Evolutionary conservation across 1,140 invertebrate genomes (phyloP).

Genomic region (Brachionus koreanus): DNA sequence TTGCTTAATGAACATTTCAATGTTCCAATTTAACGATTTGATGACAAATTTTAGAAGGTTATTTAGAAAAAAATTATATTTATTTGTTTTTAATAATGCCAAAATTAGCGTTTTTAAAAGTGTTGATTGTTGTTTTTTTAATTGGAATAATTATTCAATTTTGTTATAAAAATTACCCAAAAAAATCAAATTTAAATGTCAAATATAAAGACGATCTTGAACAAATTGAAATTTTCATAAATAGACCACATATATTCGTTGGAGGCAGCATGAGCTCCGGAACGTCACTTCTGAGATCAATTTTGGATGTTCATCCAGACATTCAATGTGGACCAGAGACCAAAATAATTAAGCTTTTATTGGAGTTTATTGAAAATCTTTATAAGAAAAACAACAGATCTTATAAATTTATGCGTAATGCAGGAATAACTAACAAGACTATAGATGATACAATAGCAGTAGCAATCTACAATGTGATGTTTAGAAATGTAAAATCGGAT

Average conservation of each 20-base stretch:
- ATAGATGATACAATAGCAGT: slow-evolving; percentile 65
- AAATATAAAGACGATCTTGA: neutral
- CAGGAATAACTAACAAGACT: neutral
- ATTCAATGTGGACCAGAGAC: slow-evolving; percentile 96
- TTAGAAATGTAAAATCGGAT: neutral
- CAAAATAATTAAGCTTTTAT: slow-evolving; percentile 64
- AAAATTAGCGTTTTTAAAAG: no score
- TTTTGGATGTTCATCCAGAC: slow-evolving; percentile 96
- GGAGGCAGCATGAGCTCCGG: slow-evolving; percentile 92
- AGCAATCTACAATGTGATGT: slow-evolving; percentile 45
- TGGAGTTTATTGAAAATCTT: slow-evolving; percentile 74
- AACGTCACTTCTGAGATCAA: slow-evolving; percentile 91
- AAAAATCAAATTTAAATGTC: neutral
- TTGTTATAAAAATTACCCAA: no score
- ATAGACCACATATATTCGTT: slow-evolving; percentile 66
- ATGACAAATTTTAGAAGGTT: no score
- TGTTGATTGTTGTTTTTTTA: no score
- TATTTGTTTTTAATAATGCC: no score
- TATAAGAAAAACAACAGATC: slow-evolving; percentile 74
- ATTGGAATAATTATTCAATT: no score
- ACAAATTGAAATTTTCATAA: neutral
- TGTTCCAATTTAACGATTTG: no score
- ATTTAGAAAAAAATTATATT: no score
- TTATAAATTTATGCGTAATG: slow-evolving; percentile 75
- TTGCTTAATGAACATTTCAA: no score